These are phyloP conservation scores for Alviniconcha strummeri DNA, from an alignment of 2,888 invertebrate genomes.

Conservation along the genomic window DNA sequence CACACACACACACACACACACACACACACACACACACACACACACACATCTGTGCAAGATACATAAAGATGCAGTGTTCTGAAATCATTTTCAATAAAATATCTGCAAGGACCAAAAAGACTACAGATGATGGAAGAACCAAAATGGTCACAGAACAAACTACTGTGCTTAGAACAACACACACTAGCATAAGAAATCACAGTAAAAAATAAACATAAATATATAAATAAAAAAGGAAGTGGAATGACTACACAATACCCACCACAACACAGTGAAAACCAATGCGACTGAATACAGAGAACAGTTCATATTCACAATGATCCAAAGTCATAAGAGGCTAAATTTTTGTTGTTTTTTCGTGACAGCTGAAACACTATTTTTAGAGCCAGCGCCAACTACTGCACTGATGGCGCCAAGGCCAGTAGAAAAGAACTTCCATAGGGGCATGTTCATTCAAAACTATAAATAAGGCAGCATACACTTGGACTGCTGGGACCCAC, in stretches of 20 bases:
- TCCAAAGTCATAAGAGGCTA: too few species aligned
- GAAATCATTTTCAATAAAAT: too few species aligned
- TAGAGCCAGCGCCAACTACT: too few species aligned
- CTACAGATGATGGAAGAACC: not conserved
- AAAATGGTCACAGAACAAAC: not conserved
- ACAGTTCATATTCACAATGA: not conserved
- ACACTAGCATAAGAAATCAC: not conserved
- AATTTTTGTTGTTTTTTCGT: too few species aligned
- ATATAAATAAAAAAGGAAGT: not conserved
- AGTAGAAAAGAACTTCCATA: too few species aligned
- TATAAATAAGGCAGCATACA: too few species aligned
- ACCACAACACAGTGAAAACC: too few species aligned
- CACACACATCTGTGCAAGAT: not conserved
- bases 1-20: conserved; percentile 14
- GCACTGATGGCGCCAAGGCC: too few species aligned
- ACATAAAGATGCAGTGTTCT: not conserved
- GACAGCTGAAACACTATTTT: too few species aligned
- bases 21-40: conserved; percentile 15
- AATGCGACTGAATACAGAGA: not conserved
- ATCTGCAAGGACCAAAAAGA: not conserved
- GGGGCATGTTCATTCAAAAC: too few species aligned
- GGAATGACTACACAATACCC: too few species aligned
- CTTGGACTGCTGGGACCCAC: too few species aligned
- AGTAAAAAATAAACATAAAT: not conserved
- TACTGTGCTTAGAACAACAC: not conserved